Base-by-base conservation (phyloP, 2,113 vertebrate genomes). In the Hucho hucho region DNA sequence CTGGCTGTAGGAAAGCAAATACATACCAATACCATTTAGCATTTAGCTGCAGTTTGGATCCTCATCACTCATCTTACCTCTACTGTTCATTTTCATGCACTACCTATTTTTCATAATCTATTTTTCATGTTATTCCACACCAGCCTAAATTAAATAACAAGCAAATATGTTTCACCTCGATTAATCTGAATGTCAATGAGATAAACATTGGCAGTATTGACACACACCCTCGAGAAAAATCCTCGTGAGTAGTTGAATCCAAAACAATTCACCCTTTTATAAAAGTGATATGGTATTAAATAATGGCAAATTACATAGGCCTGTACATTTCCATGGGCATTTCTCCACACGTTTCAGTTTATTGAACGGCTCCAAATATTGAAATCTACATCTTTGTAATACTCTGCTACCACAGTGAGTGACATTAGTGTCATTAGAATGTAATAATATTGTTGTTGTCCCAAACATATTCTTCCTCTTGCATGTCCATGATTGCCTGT, bases 1-100 rank as follows among this genome's bases (percentile, higher is more conserved):
- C 49, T 53, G 16, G 43, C 20, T 68, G 65, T 3, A 5, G 67
- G 25, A 46, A 24, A 46, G 3, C 20, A 12, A 46, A n/a, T 29
- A 69, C 67, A 69, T 69, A 69, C 37, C 24, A 46, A 69, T 69
- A 16, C 67, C 67, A 24, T 32, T 64, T 46, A 25, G n/a, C 11
- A 46, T 46, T 64, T 59, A 49, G 18, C 37, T 1, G 9, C 61
- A 47, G n/a, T 74, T 74, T 74, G 16, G 32, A 46, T 43, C 6
- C 59, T 65, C 61, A 13, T 74, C 25, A 46, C 43, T 28, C 26
- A 46, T 26, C 46, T 20, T n/a, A 37, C 16, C 28, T 29, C 12
- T 12, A 20, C 28, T 59, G 75, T 77, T 77, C 72, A 77, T 77
- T 77, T 77, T 66, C 25, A 24, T 72, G 64, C 58, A 37, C 56